Evolutionary conservation across 1,140 invertebrate genomes (phyloP).

Genomic region (Ceratosolen solmsi): DNA sequence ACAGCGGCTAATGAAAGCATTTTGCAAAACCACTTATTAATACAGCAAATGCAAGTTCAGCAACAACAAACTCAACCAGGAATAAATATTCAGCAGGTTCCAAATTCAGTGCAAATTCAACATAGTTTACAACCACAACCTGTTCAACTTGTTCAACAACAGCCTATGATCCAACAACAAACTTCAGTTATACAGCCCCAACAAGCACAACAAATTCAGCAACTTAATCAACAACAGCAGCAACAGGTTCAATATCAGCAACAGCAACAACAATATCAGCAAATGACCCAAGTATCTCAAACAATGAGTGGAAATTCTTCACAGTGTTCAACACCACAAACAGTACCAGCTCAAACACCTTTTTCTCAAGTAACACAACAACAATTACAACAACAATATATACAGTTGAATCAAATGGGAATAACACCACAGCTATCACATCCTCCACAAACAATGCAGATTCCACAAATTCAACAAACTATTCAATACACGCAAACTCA

Average conservation of each 20-base stretch:
- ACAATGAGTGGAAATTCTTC: constrained; percentile 70
- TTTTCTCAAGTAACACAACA: constrained; percentile 74
- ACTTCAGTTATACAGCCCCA: constrained; percentile 78
- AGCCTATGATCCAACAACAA: constrained; percentile 69
- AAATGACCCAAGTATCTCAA: constrained; percentile 61
- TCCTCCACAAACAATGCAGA: constrained; percentile 66
- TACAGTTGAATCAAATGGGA: constrained; percentile 71
- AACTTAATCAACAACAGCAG: constrained; percentile 69
- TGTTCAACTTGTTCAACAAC: constrained; percentile 68
- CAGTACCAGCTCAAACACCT: constrained; percentile 69
- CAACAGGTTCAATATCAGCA: constrained; percentile 69
- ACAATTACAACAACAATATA: constrained; percentile 65
- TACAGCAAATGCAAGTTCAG: constrained; percentile 77
- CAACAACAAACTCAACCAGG: constrained; percentile 72
- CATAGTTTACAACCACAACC: constrained; percentile 68
- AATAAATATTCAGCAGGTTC: constrained; percentile 71
- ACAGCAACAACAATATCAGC: constrained; percentile 67
- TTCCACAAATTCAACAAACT: constrained; percentile 64
- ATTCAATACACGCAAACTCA: constrained; percentile 61
- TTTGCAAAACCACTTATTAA: constrained; percentile 70
- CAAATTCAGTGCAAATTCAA: constrained; percentile 62
- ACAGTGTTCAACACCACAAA: constrained; percentile 76
- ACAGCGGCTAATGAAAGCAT: constrained; percentile 58
- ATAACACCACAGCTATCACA: constrained; percentile 73
- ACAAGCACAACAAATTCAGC: constrained; percentile 75